Percentiles rank a stretch among this genome's conserved stretches.
Conservation (phyloP, 2,797 vertebrate species). For the Poecilia wingei region DNA sequence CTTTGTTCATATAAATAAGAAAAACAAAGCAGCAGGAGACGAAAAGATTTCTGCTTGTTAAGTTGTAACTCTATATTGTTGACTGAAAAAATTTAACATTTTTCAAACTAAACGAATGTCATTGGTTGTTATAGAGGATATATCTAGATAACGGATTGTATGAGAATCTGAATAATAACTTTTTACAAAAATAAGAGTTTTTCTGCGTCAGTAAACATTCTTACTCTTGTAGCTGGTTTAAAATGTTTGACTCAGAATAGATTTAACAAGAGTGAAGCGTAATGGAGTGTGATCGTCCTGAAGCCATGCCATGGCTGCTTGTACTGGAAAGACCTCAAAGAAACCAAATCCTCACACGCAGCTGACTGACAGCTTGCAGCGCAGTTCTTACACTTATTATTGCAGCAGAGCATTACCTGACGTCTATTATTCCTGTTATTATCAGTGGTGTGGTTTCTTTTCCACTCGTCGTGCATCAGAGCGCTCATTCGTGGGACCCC, state of each 20-base stretch:
- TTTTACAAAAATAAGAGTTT: neutral
- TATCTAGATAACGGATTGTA: neutral
- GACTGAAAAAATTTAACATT: too few relatives aligned
- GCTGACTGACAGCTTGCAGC: neutral
- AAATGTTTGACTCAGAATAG: neutral
- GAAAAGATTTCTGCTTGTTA: too few relatives aligned
- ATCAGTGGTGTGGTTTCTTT: slow-evolving; percentile 9
- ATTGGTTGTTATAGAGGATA: too few relatives aligned
- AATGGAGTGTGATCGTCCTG: neutral
- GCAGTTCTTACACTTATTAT: neutral
- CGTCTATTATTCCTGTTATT: neutral
- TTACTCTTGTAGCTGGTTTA: neutral
- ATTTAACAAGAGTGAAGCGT: neutral
- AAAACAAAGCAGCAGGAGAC: too few relatives aligned
- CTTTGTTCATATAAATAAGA: too few relatives aligned
- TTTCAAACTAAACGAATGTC: too few relatives aligned
- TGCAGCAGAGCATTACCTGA: neutral
- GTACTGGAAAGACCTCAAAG: neutral
- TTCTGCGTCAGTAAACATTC: neutral
- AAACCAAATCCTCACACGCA: neutral
- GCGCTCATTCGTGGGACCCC: slow-evolving; percentile 30
- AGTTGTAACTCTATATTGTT: too few relatives aligned
- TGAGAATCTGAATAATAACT: neutral
- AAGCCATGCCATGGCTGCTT: neutral
- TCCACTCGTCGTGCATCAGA: slow-evolving; percentile 28